phyloP scores from a whole-genome alignment of 2,113 vertebrate species.

The Ornithorhynchus anatinus region DNA sequence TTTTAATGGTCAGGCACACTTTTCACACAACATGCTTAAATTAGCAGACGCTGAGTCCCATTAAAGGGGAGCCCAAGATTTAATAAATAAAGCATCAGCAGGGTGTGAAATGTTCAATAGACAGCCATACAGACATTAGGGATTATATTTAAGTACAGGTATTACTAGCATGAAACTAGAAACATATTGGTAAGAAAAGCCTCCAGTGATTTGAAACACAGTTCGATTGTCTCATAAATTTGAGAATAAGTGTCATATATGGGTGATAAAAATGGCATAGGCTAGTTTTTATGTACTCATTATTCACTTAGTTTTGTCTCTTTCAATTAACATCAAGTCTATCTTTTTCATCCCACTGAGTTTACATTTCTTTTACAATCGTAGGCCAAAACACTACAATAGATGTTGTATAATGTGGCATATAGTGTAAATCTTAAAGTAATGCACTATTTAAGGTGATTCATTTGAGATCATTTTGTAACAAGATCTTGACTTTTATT shows the following conservation, averaged over 20 bases:
- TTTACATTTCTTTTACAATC: conserved; percentile 74
- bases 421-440: conserved; percentile 64
- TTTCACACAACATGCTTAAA: no score
- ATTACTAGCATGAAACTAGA: conserved; percentile 43
- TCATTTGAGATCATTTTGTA: conserved; percentile 64
- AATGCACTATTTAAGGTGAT: conserved; percentile 51
- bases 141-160: conserved; percentile 44
- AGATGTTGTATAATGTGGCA: conserved; percentile 52
- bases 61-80: conserved; percentile 36
- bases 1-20: no score
- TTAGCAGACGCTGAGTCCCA: no score
- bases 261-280: conserved; percentile 75
- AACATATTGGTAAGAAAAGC: conserved; percentile 57
- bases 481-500: conserved; percentile 66
- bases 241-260: conserved; percentile 70
- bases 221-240: conserved; percentile 76
- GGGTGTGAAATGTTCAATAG: conserved; percentile 29
- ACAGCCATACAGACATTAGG: conserved; percentile 39
- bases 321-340: conserved; percentile 74
- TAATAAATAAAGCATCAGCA: conserved; percentile 20
- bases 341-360: conserved; percentile 70
- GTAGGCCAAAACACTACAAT: conserved; percentile 66
- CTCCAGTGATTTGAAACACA: conserved; percentile 70
- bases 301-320: conserved; percentile 76
- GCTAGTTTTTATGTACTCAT: conserved; percentile 76